phyloP scores from a whole-genome alignment of 2,888 invertebrate genomes.

The Keiferia lycopersicella region DNA sequence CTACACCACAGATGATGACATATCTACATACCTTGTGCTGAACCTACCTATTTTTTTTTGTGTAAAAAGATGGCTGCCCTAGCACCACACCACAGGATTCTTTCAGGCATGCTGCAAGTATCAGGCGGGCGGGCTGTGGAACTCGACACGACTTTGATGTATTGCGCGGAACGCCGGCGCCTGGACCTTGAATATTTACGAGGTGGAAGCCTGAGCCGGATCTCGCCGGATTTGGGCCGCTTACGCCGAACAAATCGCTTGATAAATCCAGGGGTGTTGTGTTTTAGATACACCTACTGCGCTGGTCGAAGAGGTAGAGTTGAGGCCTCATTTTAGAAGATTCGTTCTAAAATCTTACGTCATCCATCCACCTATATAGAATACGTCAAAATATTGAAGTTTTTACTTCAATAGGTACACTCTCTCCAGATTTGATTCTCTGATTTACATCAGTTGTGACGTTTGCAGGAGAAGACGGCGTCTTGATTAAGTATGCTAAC shows the following conservation, averaged over 20 bases:
- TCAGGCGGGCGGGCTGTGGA: constrained; percentile 41
- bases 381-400: too few species aligned
- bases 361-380: too few species aligned
- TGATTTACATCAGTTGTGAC: too few species aligned
- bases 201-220: constrained; percentile 47
- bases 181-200: constrained; percentile 73
- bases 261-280: constrained; percentile 20
- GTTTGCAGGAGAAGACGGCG: too few species aligned
- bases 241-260: constrained; percentile 18
- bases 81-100: background rate
- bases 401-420: too few species aligned
- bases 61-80: too few species aligned
- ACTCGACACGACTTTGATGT: constrained; percentile 67
- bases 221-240: constrained; percentile 16
- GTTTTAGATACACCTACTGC: constrained; percentile 2
- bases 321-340: background rate
- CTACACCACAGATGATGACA: too few species aligned
- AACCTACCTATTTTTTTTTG: too few species aligned
- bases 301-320: background rate
- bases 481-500: too few species aligned
- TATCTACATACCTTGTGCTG: too few species aligned
- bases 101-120: constrained; percentile 45
- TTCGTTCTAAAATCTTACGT: background rate
- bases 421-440: too few species aligned
- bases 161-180: constrained; percentile 56